Evolutionary conservation across 2,113 vertebrate genomes (phyloP).

Genomic region (Phyllostomus hastatus): DNA sequence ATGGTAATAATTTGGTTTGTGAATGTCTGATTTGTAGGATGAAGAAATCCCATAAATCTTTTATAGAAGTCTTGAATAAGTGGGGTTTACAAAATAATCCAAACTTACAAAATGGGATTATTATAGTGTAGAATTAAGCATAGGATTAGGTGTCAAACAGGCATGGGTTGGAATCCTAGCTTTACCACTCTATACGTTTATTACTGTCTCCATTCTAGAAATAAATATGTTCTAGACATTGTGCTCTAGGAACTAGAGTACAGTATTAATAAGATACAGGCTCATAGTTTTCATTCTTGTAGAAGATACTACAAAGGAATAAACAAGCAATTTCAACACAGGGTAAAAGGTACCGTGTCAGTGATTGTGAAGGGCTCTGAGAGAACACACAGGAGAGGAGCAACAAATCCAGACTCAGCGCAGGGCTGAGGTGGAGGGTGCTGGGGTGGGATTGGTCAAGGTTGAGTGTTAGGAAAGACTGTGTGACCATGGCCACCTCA

Average conservation of each 20-base stretch:
- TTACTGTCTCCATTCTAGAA: not conserved
- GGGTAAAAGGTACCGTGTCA: not conserved
- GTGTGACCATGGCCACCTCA: not conserved
- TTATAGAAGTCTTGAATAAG: conserved; percentile 30
- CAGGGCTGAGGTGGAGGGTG: not conserved
- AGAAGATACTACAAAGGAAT: not conserved
- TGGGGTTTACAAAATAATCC: conserved; percentile 19
- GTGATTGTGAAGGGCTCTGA: not conserved
- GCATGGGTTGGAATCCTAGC: not conserved
- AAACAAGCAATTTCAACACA: not conserved
- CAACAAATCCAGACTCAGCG: not conserved
- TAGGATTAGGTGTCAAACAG: not conserved
- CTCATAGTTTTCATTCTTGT: not conserved
- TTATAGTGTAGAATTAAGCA: not conserved
- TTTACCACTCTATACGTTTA: not conserved
- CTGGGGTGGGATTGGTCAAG: not conserved
- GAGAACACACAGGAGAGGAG: not conserved
- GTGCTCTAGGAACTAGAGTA: not conserved
- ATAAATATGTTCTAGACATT: not conserved
- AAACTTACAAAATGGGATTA: not conserved
- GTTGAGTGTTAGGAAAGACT: not conserved
- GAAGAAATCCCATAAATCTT: conserved; percentile 20
- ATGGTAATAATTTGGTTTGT: conserved; percentile 1
- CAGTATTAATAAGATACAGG: not conserved
- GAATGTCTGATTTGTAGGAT: not conserved